Evolutionary conservation across 1,140 invertebrate species (phyloP).

Genomic region (Hycleus phaleratus): DNA sequence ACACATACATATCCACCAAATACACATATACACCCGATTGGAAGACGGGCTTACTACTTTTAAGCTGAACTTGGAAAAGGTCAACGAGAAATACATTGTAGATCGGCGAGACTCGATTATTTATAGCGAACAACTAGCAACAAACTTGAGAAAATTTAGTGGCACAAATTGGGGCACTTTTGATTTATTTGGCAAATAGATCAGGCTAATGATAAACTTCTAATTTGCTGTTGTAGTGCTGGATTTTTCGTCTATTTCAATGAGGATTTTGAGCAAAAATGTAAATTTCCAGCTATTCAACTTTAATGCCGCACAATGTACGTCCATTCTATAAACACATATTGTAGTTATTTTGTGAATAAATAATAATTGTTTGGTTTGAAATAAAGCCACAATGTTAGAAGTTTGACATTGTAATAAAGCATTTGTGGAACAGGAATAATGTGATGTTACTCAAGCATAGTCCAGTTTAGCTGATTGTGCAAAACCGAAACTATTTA

Average conservation of each 20-base stretch:
- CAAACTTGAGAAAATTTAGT: too few species aligned
- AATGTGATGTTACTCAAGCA: conserved; percentile 4
- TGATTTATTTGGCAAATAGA: too few species aligned
- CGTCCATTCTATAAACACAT: too few species aligned
- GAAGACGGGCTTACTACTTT: neutral
- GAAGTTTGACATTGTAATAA: conserved; percentile 12
- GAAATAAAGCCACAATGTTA: conserved; percentile 5
- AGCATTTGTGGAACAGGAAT: conserved; percentile 10
- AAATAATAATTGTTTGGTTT: conserved; percentile 7
- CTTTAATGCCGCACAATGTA: too few species aligned
- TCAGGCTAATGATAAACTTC: too few species aligned
- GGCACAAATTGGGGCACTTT: too few species aligned
- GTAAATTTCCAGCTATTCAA: too few species aligned
- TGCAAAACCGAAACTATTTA: conserved; percentile 10
- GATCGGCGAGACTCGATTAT: neutral
- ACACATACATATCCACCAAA: conserved; percentile 5
- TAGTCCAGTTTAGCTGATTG: conserved; percentile 11
- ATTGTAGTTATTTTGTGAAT: neutral
- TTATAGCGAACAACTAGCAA: too few species aligned
- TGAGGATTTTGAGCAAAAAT: too few species aligned
- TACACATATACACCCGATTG: conserved; percentile 8
- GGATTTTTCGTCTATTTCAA: too few species aligned
- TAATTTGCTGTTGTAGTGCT: too few species aligned
- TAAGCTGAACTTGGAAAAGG: conserved; percentile 6
- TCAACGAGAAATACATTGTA: conserved; percentile 6